Evolutionary conservation across 2,797 vertebrate species (phyloP).

Genomic region (Notolabrus celidotus): DNA sequence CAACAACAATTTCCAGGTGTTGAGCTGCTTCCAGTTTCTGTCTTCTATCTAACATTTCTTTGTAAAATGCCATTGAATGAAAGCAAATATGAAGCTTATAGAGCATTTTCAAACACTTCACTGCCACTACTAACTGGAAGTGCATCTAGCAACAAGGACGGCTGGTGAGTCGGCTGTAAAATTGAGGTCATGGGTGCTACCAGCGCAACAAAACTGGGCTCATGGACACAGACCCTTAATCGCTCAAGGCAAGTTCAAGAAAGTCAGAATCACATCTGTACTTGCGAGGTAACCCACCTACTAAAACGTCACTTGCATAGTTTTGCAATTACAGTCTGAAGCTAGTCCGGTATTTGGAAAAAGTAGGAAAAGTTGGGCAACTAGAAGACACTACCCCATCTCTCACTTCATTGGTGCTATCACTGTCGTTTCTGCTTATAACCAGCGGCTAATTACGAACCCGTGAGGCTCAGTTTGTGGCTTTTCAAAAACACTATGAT

Average conservation of each 20-base stretch:
- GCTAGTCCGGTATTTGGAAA: slow-evolving; percentile 49
- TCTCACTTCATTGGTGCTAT: slow-evolving; percentile 78
- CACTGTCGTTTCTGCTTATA: slow-evolving; percentile 59
- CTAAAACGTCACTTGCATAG: slow-evolving; percentile 12
- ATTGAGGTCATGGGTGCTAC: no score
- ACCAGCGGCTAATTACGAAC: slow-evolving; percentile 41
- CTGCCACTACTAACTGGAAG: no score
- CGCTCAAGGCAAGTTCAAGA: not conserved
- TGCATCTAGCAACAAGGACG: no score
- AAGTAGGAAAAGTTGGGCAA: slow-evolving; percentile 38
- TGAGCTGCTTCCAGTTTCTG: no score
- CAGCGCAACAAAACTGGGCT: no score
- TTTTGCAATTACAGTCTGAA: slow-evolving; percentile 54
- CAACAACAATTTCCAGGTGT: no score
- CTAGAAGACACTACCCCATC: slow-evolving; percentile 82
- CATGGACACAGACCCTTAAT: not conserved
- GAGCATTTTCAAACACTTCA: no score
- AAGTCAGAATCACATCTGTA: not conserved
- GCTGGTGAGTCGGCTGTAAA: no score
- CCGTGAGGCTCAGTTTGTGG: slow-evolving; percentile 66
- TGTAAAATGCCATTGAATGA: no score
- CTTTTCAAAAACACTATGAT: slow-evolving; percentile 52
- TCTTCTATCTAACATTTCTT: no score
- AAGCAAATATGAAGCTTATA: no score
- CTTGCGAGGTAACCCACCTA: slow-evolving; percentile 11